These are phyloP conservation scores for Pantala flavescens DNA, from an alignment of 1,140 invertebrate species.

Conservation along the genomic window DNA sequence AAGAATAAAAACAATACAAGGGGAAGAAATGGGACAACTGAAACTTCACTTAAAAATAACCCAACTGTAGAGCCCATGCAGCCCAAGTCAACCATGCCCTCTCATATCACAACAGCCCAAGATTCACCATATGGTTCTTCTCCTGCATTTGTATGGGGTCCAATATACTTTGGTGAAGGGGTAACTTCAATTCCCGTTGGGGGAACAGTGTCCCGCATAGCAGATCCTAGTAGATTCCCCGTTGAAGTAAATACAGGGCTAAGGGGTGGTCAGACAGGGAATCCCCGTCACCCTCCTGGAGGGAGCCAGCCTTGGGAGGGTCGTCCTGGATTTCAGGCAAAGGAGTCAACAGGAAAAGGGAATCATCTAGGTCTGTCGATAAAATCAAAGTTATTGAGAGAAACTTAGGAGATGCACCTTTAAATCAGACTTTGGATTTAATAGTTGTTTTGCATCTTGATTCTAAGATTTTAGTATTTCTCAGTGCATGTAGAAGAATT, in stretches of 20 bases:
- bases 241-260: neutral
- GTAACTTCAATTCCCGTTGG: neutral
- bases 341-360: no score
- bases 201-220: neutral
- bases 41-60: neutral
- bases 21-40: neutral
- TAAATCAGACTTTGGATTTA: no score
- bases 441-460: no score
- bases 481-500: no score
- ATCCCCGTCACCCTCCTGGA: neutral
- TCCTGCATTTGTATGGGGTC: neutral
- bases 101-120: neutral
- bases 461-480: no score
- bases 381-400: no score
- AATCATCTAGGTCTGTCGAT: no score
- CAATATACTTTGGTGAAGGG: neutral
- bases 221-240: neutral
- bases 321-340: no score
- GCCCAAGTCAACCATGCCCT: neutral
- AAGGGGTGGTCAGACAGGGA: neutral
- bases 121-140: neutral
- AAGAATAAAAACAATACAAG: neutral
- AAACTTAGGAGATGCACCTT: no score
- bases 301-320: neutral
- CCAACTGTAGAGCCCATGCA: neutral